Evolutionary conservation across 2,888 invertebrate species (phyloP).

Genomic region (Phrixothrix hirtus): DNA sequence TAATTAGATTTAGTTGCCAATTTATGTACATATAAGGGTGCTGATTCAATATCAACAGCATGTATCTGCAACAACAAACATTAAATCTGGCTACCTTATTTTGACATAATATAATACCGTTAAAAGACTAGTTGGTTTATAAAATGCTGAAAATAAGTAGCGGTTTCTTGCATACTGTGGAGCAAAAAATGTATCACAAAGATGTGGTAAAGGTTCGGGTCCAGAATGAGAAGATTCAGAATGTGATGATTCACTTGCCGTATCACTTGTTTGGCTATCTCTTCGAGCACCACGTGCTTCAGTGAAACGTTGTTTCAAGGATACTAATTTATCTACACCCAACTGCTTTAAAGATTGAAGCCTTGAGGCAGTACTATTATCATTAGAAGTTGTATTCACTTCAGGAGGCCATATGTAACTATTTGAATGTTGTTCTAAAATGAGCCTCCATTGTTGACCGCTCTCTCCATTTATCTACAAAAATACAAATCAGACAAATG

Average conservation of each 20-base stretch:
- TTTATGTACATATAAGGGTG: slow-evolving; percentile 71
- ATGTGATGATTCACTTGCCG: slow-evolving; percentile 48
- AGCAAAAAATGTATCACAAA: slow-evolving; percentile 60
- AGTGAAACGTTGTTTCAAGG: slow-evolving; percentile 65
- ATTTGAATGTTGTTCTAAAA: slow-evolving; percentile 76
- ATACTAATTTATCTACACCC: slow-evolving; percentile 69
- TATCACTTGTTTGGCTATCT: slow-evolving; percentile 51
- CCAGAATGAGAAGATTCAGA: slow-evolving; percentile 41
- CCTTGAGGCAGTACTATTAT: slow-evolving; percentile 57
- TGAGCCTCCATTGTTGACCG: slow-evolving; percentile 79
- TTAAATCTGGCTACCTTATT: not conserved
- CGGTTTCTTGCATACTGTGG: slow-evolving; percentile 63
- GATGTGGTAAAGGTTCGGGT: slow-evolving; percentile 53
- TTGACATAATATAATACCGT: slow-evolving; percentile 54
- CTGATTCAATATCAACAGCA: slow-evolving; percentile 66
- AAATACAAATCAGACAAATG: slow-evolving; percentile 7
- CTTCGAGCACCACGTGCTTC: slow-evolving; percentile 55
- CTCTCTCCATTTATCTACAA: slow-evolving; percentile 54
- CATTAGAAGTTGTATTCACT: slow-evolving; percentile 45
- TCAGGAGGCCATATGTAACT: slow-evolving; percentile 71
- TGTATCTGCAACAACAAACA: slow-evolving; percentile 60
- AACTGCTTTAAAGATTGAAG: slow-evolving; percentile 68
- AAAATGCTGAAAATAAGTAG: slow-evolving; percentile 64
- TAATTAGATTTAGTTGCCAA: slow-evolving; percentile 65
- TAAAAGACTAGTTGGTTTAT: slow-evolving; percentile 60